A percentile compares a stretch with the other conserved stretches of the same genome.
Conservation (phyloP, 2,888 invertebrate genomes). For the Notodromas monacha region DNA sequence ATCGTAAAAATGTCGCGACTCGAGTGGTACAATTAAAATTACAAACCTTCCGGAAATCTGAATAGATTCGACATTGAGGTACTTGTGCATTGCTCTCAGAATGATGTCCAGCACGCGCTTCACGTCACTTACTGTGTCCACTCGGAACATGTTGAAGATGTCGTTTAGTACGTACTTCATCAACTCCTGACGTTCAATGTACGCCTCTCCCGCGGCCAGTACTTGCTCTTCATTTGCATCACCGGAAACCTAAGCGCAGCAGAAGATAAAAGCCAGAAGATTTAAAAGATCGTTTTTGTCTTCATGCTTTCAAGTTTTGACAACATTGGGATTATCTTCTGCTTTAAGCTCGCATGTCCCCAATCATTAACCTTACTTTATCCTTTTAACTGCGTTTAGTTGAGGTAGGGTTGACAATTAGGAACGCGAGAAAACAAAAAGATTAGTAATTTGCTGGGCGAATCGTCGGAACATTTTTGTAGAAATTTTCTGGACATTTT, state of each 20-base stretch:
- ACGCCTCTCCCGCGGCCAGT: constrained; percentile 36
- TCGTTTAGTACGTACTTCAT: constrained; percentile 58
- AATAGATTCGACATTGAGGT: constrained; percentile 52
- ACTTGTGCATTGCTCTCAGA: constrained; percentile 58
- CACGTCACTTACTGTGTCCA: constrained; percentile 40
- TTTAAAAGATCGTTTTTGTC: not conserved
- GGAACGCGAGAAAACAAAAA: too few species aligned
- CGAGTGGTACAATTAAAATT: constrained; percentile 26
- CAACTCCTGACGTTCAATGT: constrained; percentile 50
- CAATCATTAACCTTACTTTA: too few species aligned
- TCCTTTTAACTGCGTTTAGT: too few species aligned
- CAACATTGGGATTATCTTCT: too few species aligned
- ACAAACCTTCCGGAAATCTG: constrained; percentile 30
- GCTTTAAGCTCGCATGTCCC: too few species aligned
- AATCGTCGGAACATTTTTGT: too few species aligned
- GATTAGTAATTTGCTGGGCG: too few species aligned
- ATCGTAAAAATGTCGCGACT: constrained; percentile 10
- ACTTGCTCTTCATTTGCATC: constrained; percentile 71
- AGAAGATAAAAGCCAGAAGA: not conserved
- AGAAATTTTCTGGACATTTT: too few species aligned
- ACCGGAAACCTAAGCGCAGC: constrained; percentile 36
- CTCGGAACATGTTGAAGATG: constrained; percentile 51
- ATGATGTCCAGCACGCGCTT: constrained; percentile 43
- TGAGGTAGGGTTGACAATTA: too few species aligned
- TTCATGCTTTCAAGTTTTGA: constrained; percentile 4